Base-by-base conservation (phyloP, 2,113 vertebrate species). In the Tringa solitaria region DNA sequence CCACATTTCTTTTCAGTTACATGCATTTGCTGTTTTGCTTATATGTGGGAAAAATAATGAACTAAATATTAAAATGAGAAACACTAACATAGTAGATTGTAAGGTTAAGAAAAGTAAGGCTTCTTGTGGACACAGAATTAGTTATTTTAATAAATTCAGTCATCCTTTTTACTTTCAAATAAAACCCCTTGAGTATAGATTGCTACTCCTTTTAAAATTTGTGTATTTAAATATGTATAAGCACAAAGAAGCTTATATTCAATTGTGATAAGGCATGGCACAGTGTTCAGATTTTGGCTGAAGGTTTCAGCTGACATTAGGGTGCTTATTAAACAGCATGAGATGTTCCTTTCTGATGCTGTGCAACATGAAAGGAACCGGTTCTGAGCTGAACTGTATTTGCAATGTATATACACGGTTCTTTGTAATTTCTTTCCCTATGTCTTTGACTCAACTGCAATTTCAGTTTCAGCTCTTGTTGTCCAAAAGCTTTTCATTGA, bases 331-430 rank as follows among this genome's bases (percentile, higher is more conserved):
- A n/a, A 70, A 15, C 32, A 59, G 16, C 48, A 9, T 10, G 35
- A 64, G 32, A 6, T 4, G 1, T 45, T 68, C 46, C 27, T 15
- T 80, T 67, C 51, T 35, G 10, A 14, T 48, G n/a, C 74, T 63
- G 8, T 50, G 14, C 68, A 43, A 9, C 0, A 1, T 46, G 67
- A 37, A 72, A 72, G 16, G 37, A 35, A 15, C 26, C 33, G 13
- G 18, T 53, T 76, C 48, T 68, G n/a, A n/a, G 37, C 32, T 28
- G 56, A 65, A 0, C 27, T 79, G 37, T 5, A 51, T 57, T 92
- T 76, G 14, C 39, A 9, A 0, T 0, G 2, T 20, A 10, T 8
- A 17, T 4, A 23, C 21, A 21, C 35, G 28, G 32, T 24, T 73
- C 4, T 1, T 78, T 19, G 1, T 59, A 4, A 43, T 37, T 46